phyloP scores from a whole-genome alignment of 2,888 invertebrate genomes.

The Eudemis profundana region DNA sequence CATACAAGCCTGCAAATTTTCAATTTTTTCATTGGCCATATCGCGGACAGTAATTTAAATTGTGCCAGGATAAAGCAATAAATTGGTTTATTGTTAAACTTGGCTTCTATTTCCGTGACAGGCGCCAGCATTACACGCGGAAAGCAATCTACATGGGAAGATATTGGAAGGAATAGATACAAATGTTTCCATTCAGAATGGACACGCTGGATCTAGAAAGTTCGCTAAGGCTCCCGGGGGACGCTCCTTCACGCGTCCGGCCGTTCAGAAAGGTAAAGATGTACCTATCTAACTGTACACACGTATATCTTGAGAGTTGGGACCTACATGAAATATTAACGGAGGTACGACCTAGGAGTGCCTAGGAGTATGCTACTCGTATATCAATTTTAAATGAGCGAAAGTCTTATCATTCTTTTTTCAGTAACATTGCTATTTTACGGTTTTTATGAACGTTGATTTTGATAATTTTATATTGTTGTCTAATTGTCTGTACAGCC shows the following conservation, averaged over 20 bases:
- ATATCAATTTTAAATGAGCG: neutral
- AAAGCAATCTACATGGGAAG: conserved; percentile 48
- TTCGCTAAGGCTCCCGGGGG: conserved; percentile 49
- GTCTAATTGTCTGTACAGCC: no score
- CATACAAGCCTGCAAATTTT: no score
- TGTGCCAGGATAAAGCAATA: neutral
- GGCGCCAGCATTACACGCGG: conserved; percentile 9
- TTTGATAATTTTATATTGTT: neutral
- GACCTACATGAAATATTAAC: conserved; percentile 8
- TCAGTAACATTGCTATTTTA: neutral
- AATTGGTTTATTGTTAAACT: neutral
- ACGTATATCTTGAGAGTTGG: neutral
- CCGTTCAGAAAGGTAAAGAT: conserved; percentile 28
- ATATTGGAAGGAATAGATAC: conserved; percentile 48
- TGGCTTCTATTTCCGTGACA: neutral
- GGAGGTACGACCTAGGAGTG: no score
- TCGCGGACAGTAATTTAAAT: conserved; percentile 1
- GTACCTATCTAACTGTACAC: conserved; percentile 10
- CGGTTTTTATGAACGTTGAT: neutral
- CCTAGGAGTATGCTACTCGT: neutral
- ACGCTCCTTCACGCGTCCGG: conserved; percentile 49
- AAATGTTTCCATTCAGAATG: conserved; percentile 55
- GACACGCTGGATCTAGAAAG: conserved; percentile 51
- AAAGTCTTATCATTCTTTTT: neutral
- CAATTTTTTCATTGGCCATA: no score